These are phyloP conservation scores for Sipha flava DNA, from an alignment of 1,140 invertebrate species.

Conservation along the genomic window DNA sequence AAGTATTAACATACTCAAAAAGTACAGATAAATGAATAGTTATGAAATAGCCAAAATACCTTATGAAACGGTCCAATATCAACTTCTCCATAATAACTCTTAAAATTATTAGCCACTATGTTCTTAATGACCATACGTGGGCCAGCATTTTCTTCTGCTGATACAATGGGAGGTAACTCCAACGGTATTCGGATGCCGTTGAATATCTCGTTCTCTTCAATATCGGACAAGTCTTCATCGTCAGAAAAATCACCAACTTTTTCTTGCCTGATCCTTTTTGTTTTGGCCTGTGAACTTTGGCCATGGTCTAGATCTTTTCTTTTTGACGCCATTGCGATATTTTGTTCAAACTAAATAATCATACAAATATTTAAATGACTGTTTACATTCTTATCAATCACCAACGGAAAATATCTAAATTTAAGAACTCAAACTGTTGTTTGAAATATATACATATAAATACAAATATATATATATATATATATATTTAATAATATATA, in stretches of 20 bases:
- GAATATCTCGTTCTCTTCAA: slow-evolving; percentile 48
- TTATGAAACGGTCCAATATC: slow-evolving; percentile 76
- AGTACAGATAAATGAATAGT: too few relatives aligned
- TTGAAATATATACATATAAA: too few relatives aligned
- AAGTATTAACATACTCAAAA: too few relatives aligned
- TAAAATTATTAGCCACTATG: slow-evolving; percentile 92
- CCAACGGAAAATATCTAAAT: too few relatives aligned
- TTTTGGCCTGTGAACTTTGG: neutral
- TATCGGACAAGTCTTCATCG: slow-evolving; percentile 49
- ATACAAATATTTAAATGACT: too few relatives aligned
- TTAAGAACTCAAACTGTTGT: too few relatives aligned
- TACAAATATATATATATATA: too few relatives aligned
- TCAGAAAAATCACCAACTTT: slow-evolving; percentile 41
- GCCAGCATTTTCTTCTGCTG: slow-evolving; percentile 55
- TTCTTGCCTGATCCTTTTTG: neutral
- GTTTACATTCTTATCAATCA: too few relatives aligned
- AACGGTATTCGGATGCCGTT: slow-evolving; percentile 88
- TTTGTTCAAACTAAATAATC: too few relatives aligned
- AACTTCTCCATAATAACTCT: slow-evolving; percentile 86
- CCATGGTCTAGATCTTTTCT: neutral
- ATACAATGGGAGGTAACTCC: slow-evolving; percentile 59
- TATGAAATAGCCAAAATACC: too few relatives aligned
- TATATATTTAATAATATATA: too few relatives aligned
- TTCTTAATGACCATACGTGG: slow-evolving; percentile 83
- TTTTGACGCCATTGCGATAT: neutral